Conservation (phyloP, 1,140 invertebrate genomes). For the Drosophila micromelanica region DNA sequence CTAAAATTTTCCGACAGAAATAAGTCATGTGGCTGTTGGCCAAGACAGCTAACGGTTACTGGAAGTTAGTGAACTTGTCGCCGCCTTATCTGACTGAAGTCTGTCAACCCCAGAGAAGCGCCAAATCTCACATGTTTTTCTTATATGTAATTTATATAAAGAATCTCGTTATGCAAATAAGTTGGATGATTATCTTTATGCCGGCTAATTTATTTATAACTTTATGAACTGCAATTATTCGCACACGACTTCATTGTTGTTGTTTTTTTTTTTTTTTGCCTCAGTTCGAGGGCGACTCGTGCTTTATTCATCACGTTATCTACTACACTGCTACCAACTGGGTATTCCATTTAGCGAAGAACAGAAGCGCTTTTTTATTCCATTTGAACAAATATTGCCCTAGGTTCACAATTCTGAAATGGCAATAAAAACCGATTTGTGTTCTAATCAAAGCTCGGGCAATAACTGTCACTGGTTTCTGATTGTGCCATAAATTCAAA, state of each 20-base stretch:
- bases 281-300: constrained; percentile 2
- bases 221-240: constrained; percentile 6
- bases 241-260: background rate
- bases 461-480: constrained; percentile 5
- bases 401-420: constrained; percentile 10
- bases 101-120: background rate
- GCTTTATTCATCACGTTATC: constrained; percentile 2
- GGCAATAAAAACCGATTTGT: constrained; percentile 19
- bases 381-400: constrained; percentile 13
- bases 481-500: constrained; percentile 21
- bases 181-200: constrained; percentile 1
- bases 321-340: background rate
- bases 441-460: constrained; percentile 18
- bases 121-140: background rate
- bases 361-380: background rate
- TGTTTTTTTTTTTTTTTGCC: constrained; percentile 6
- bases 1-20: background rate
- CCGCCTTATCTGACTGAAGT: background rate
- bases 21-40: constrained; percentile 1
- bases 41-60: background rate
- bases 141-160: background rate
- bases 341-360: background rate
- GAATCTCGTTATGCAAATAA: constrained; percentile 7
- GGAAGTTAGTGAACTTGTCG: background rate
- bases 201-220: constrained; percentile 11